These are phyloP conservation scores for Chionomys nivalis DNA, from an alignment of 2,113 vertebrate species.

Conservation along the genomic window DNA sequence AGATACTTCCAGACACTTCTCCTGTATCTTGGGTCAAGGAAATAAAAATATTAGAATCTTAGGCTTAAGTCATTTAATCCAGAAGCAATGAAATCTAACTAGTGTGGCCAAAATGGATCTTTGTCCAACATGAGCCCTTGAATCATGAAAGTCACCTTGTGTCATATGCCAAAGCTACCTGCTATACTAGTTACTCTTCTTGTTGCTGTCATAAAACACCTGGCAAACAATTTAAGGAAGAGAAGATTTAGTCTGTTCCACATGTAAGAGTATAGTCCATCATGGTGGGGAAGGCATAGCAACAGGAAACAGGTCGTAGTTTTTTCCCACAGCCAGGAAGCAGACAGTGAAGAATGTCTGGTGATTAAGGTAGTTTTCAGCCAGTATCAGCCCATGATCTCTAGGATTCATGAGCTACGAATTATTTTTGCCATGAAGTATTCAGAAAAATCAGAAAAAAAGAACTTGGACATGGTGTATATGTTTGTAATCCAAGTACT, in stretches of 20 bases:
- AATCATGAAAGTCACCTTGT: not conserved
- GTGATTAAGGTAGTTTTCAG: not conserved
- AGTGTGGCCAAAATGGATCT: not conserved
- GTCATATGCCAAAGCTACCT: not conserved
- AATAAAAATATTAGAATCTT: not conserved
- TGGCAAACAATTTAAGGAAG: not conserved
- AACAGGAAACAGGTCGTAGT: not conserved
- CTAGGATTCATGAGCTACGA: not conserved
- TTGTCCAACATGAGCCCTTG: not conserved
- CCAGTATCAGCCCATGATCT: not conserved
- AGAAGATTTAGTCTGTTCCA: not conserved
- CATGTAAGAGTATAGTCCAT: not conserved
- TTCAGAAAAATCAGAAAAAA: not conserved
- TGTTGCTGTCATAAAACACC: not conserved
- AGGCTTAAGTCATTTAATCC: not conserved
- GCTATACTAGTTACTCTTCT: not conserved
- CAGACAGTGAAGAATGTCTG: not conserved
- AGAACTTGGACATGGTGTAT: too few relatives aligned
- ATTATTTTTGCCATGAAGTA: not conserved
- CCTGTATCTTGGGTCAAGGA: not conserved
- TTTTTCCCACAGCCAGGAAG: not conserved
- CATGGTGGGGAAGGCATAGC: not conserved
- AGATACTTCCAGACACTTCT: not conserved
- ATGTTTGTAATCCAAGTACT: not conserved
- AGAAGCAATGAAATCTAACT: not conserved